These are phyloP conservation scores for Astyanax mexicanus DNA, from an alignment of 2,797 vertebrate species.

Conservation along the genomic window DNA sequence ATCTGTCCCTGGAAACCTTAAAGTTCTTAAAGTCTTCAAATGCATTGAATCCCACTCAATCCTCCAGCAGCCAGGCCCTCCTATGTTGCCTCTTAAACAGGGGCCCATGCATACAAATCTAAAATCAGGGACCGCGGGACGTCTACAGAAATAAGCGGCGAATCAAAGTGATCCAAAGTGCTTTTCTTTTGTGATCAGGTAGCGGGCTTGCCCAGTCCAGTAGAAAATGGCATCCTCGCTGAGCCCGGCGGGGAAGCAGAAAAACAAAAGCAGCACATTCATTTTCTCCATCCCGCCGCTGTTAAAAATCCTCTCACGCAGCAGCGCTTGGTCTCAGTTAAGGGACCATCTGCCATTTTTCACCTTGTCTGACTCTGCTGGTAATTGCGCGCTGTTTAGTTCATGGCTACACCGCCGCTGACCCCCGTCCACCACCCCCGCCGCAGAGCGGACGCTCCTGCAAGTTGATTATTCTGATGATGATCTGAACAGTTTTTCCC, in stretches of 20 bases:
- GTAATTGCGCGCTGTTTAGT: constrained; percentile 61
- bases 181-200: constrained; percentile 14
- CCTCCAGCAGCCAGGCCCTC: constrained; percentile 33
- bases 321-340: constrained; percentile 49
- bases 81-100: constrained; percentile 25
- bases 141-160: not conserved
- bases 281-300: constrained; percentile 35
- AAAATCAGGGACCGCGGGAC: not conserved
- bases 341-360: constrained; percentile 63
- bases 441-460: constrained; percentile 16
- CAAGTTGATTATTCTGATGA: constrained; percentile 9
- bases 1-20: constrained; percentile 7
- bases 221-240: constrained; percentile 46
- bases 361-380: constrained; percentile 60
- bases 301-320: constrained; percentile 62
- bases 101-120: constrained; percentile 16
- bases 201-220: constrained; percentile 4
- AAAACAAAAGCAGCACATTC: constrained; percentile 49
- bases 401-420: constrained; percentile 40
- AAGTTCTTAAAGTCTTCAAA: constrained; percentile 41
- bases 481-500: constrained; percentile 32
- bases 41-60: constrained; percentile 41
- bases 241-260: constrained; percentile 17
- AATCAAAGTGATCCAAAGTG: constrained; percentile 7
- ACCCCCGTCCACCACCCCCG: constrained; percentile 24